A percentile compares a stretch with the other conserved stretches of the same genome.
phyloP scores from a whole-genome alignment of 2,888 invertebrate species.

The Lithodes maja region DNA sequence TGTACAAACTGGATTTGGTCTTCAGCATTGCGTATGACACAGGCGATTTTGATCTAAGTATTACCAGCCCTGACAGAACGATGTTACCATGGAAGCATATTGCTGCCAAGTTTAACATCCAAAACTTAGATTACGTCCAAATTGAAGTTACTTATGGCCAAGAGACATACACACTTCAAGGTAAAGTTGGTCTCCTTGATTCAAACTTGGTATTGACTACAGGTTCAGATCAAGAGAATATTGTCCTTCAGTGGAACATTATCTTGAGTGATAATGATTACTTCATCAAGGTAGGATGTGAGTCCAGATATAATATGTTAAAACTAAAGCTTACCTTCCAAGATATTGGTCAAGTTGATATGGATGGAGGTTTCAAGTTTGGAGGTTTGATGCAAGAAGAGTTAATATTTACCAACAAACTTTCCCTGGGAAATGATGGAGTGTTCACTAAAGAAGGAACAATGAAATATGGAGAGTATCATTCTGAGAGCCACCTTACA shows the following conservation, averaged over 20 bases:
- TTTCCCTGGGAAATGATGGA: slow-evolving; percentile 32
- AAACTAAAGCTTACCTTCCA: slow-evolving; percentile 52
- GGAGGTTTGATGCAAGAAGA: slow-evolving; percentile 33
- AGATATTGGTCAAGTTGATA: slow-evolving; percentile 44
- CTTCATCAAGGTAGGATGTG: slow-evolving; percentile 59
- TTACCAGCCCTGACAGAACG: slow-evolving; percentile 39
- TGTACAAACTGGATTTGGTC: slow-evolving; percentile 49
- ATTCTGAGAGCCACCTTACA: slow-evolving; percentile 37
- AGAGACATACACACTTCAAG: slow-evolving; percentile 45
- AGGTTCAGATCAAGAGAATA: not conserved
- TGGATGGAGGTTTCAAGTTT: slow-evolving; percentile 51
- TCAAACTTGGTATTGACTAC: slow-evolving; percentile 32
- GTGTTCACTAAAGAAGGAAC: slow-evolving; percentile 42
- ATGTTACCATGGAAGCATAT: slow-evolving; percentile 50
- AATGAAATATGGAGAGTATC: slow-evolving; percentile 39
- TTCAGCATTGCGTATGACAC: slow-evolving; percentile 33
- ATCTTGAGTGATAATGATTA: slow-evolving; percentile 37
- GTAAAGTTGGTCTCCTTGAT: slow-evolving; percentile 44
- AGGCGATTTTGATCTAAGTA: slow-evolving; percentile 55
- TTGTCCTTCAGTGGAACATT: slow-evolving; percentile 51
- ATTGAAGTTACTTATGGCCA: slow-evolving; percentile 38
- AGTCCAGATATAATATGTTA: slow-evolving; percentile 43
- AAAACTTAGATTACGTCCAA: slow-evolving; percentile 17
- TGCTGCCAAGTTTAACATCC: slow-evolving; percentile 55
- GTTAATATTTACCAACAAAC: slow-evolving; percentile 34